Percentiles rank a stretch among this genome's conserved stretches.
Evolutionary conservation across 2,113 vertebrate species (phyloP).

Genomic region (Eclectus roratus): DNA sequence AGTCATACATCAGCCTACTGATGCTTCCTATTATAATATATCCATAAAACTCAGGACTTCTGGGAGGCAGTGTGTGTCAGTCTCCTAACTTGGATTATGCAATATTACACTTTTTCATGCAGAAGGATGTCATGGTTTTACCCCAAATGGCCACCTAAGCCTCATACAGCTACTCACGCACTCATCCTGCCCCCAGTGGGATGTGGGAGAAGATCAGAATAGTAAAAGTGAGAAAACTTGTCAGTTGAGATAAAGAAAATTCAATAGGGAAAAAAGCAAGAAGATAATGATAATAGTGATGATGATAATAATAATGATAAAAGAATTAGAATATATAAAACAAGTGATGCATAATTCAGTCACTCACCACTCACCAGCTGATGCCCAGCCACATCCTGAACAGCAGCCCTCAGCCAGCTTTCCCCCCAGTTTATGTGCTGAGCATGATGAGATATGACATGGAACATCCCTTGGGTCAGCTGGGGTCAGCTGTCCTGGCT

Average conservation of each 20-base stretch:
- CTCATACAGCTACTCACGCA: not conserved
- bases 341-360: not conserved
- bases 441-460: not conserved
- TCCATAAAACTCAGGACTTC: not conserved
- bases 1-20: not conserved
- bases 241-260: not conserved
- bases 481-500: not conserved
- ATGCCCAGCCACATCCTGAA: not conserved
- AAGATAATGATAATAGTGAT: not conserved
- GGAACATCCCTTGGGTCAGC: not conserved
- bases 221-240: accelerated
- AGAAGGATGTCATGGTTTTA: not conserved
- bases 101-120: not conserved
- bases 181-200: accelerated
- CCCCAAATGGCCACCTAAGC: not conserved
- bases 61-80: not conserved
- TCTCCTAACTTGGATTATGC: not conserved
- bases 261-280: not conserved
- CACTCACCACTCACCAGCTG: accelerated
- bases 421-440: not conserved
- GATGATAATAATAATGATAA: not conserved
- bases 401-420: not conserved
- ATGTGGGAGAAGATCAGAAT: not conserved
- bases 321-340: not conserved
- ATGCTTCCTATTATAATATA: not conserved